Base-by-base conservation (phyloP, 2,888 invertebrate genomes). In the Drosophila seclusa region DNA sequence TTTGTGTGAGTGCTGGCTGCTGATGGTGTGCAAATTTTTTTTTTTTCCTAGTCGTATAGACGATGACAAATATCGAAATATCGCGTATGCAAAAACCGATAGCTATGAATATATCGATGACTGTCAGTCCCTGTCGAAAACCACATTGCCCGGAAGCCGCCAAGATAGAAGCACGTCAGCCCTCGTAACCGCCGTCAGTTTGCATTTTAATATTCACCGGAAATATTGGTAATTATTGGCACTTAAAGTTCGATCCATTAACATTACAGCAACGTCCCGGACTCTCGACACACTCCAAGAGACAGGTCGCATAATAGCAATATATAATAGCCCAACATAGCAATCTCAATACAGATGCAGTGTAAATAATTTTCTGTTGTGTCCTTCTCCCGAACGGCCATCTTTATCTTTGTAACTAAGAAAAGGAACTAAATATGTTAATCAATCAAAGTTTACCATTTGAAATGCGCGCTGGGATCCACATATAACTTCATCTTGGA, bases 11-110 rank as follows among this genome's bases (percentile, higher is more conserved):
- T 68, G 79, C 58, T 80, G 38, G 63, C 60, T 71, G 62, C 55
- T 78, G 83, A 52, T 82, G 78, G 84, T 82, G 75, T 82, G 84
- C 68, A 69, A 54, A 62, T 54, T 32, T 36, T 69, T 71, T 27
- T 31, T 29, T 38, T 34, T 36, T 32, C 54, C 50, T 31, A 57
- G 50, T 61, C 21, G 10, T 73, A 58, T 59, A 73, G 66, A 42
- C 57, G 48, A 42, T 59, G 29, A 32, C 11, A 57, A n/a, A 48
- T 24, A 55, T 45, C 27, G 18, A 10, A n/a, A 11, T 11, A 45
- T 78, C 61, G 54, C 49, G 3, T 21, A 21, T 21, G 2, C 10
- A 31, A 11, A 16, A n/a, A 38, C 10, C 40, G 59, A 42, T 50
- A 48, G 1, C 4, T 34, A 11, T 34, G 8, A n/a, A 24, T 7